Evolutionary conservation across 2,888 invertebrate species (phyloP).

Genomic region (Eumerus sabulonum): DNA sequence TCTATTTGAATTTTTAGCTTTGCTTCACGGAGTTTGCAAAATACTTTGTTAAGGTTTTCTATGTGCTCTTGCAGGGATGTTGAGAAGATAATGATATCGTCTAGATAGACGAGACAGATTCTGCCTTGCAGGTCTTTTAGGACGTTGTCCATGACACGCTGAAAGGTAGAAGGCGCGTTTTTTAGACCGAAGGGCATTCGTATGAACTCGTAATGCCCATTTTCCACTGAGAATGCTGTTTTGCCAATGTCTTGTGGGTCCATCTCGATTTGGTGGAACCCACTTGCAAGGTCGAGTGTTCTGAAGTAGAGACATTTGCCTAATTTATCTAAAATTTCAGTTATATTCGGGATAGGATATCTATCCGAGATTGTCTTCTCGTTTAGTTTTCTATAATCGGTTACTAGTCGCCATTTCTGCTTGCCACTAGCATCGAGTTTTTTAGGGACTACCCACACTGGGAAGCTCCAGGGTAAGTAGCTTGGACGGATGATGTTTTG

Average conservation of each 20-base stretch:
- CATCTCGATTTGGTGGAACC: slow-evolving; percentile 28
- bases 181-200: slow-evolving; percentile 23
- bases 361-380: background rate
- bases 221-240: slow-evolving; percentile 16
- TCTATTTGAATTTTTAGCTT: slow-evolving; percentile 70
- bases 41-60: slow-evolving; percentile 70
- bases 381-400: slow-evolving; percentile 15
- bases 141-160: slow-evolving; percentile 7
- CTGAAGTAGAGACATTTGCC: slow-evolving; percentile 15
- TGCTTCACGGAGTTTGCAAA: slow-evolving; percentile 14
- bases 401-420: slow-evolving; percentile 21
- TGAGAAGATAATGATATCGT: slow-evolving; percentile 3
- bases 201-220: slow-evolving; percentile 17
- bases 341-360: slow-evolving; percentile 7
- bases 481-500: too few species aligned
- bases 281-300: slow-evolving; percentile 11
- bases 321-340: slow-evolving; percentile 13
- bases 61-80: slow-evolving; percentile 17
- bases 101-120: background rate
- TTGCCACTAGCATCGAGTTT: slow-evolving; percentile 17
- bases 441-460: too few species aligned
- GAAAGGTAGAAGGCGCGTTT: slow-evolving; percentile 13
- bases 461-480: too few species aligned
- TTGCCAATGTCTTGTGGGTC: slow-evolving; percentile 10
- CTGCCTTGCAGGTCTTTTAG: background rate